Evolutionary conservation across 2,113 vertebrate species (phyloP), one percentile per base, ranked within the genome.

Genomic region (Ctenodactylus gundi): DNA sequence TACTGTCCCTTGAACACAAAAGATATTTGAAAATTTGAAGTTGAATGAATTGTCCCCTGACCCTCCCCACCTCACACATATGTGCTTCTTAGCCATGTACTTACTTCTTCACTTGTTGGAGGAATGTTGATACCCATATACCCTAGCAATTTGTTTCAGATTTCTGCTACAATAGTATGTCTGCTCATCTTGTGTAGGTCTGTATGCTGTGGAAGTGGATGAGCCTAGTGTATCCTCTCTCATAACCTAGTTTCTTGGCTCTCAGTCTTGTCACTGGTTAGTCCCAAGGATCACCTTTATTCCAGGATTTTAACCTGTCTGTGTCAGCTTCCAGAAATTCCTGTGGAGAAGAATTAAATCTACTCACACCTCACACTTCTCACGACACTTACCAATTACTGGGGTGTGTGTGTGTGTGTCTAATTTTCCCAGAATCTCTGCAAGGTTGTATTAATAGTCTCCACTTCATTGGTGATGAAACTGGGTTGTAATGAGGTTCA

Each of bases 391-490:
- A 53, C 27, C 49, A 62, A 46, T 58, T 90, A 68, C 78, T 62
- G 58, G 29, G 82, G 17, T 15, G 34, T 70, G 29, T 36, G 46
- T 65, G 64, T 76, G n/a, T n/a, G n/a, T n/a, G 23, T 68, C 31
- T 64, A 5, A 55, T 87, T 95, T 58, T n/a, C 77, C 58, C 53
- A 73, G 55, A 27, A 83, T 4, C 51, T 65, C 58, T 41, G 4
- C 57, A 58, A 41, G 39, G 53, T 72, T 67, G n/a, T 76, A 17
- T 62, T 85, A 23, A 36, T 41, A 29, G n/a, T 82, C 51, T 90
- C 23, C 12, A 53, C 81, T 31, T 96, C 21, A 34, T 81, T 94
- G 91, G 64, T 89, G 80, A 94, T 84, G 64, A 94, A 88, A 67
- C 25, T 68, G 85, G 85, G 29, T 11, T 3, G 57, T 84, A 11